Evolutionary conservation across 2,888 invertebrate species (phyloP).

Genomic region (Zygogramma bicolorata): DNA sequence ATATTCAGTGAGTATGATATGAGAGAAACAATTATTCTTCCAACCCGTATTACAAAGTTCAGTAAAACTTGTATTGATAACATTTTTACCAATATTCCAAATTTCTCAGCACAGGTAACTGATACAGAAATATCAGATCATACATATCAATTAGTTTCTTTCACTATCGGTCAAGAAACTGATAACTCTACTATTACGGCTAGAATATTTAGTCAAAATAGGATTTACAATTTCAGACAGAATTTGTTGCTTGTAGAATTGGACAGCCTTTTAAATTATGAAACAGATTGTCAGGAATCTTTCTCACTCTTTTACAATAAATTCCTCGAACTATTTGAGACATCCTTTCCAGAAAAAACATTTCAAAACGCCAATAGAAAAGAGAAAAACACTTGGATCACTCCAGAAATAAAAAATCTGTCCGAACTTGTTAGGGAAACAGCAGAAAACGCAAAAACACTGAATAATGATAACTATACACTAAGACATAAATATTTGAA

Average conservation of each 20-base stretch:
- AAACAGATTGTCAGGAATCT: too few relatives aligned
- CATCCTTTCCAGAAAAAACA: slow-evolving; percentile 4
- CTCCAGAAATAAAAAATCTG: slow-evolving; percentile 13
- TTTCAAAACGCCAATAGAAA: slow-evolving; percentile 14
- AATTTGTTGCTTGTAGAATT: slow-evolving; percentile 9
- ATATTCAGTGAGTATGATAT: slow-evolving; percentile 18
- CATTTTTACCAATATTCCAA: slow-evolving; percentile 16
- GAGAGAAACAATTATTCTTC: slow-evolving; percentile 17
- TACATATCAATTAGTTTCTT: slow-evolving; percentile 11
- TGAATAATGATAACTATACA: too few relatives aligned
- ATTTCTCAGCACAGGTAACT: slow-evolving; percentile 7
- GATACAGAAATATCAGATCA: slow-evolving; percentile 18
- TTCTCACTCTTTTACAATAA: slow-evolving; percentile 10
- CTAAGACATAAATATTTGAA: too few relatives aligned
- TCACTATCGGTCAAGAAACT: slow-evolving; percentile 7
- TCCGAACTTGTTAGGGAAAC: slow-evolving; percentile 15
- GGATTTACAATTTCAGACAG: slow-evolving; percentile 13
- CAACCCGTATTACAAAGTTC: slow-evolving; percentile 15
- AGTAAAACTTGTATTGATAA: too few relatives aligned
- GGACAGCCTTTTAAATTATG: slow-evolving; percentile 10
- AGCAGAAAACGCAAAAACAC: slow-evolving; percentile 11
- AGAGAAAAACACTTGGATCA: slow-evolving; percentile 13
- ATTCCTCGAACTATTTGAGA: slow-evolving; percentile 16
- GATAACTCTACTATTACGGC: slow-evolving; percentile 13
- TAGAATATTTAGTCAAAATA: slow-evolving; percentile 14